phyloP scores from a whole-genome alignment of 2,113 vertebrate genomes.

The Coracopsis vasa region DNA sequence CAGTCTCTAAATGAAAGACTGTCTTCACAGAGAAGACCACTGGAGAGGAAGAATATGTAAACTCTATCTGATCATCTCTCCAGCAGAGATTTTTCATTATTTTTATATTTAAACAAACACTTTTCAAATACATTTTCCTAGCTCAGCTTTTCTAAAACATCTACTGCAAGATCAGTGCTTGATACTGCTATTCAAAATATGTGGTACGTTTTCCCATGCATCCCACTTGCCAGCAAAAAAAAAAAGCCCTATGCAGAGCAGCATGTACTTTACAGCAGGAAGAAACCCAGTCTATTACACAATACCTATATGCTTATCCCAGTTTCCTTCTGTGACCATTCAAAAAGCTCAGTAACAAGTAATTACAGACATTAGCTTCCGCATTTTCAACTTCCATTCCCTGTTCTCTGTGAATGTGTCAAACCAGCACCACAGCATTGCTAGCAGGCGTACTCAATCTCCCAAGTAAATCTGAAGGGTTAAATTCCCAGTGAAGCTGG shows the following conservation, averaged over 20 bases:
- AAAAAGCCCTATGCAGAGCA: background rate
- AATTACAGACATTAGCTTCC: background rate
- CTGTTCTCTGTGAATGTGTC: background rate
- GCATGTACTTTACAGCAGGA: background rate
- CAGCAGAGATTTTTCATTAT: background rate
- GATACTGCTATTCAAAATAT: background rate
- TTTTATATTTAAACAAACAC: background rate
- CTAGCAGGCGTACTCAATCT: background rate
- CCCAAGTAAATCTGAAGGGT: background rate
- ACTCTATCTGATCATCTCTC: background rate
- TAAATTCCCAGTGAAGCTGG: background rate
- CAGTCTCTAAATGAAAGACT: background rate
- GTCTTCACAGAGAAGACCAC: background rate
- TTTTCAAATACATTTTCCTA: background rate
- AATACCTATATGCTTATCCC: background rate
- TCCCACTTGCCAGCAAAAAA: background rate
- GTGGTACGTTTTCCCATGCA: background rate
- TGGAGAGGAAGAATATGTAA: background rate
- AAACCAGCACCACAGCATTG: rapidly evolving
- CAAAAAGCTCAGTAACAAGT: background rate
- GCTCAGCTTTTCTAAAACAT: background rate
- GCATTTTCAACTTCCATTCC: background rate
- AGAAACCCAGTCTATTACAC: background rate
- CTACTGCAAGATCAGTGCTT: background rate
- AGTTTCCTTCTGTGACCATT: background rate